Conservation (phyloP, 2,888 invertebrate genomes). For the Alentia gelatinosa region DNA sequence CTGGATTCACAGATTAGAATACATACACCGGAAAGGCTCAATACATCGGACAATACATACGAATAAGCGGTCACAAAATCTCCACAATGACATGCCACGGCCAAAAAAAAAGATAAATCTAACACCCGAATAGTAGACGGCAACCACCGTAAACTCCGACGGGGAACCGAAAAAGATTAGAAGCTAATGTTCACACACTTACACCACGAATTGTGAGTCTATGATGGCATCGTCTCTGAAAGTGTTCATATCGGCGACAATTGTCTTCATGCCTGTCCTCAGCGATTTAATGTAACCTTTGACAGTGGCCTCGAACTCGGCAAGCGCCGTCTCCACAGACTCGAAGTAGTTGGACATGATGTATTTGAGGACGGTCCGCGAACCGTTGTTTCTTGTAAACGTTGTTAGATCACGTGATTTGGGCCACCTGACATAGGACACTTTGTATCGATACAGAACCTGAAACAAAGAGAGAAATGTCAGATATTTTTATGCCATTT, state of each 20-base stretch:
- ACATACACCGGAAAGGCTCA: too few species aligned
- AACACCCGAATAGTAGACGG: too few species aligned
- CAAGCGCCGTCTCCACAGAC: background rate
- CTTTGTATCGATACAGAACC: background rate
- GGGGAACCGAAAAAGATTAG: too few species aligned
- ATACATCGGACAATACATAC: too few species aligned
- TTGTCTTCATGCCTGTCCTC: background rate
- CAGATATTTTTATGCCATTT: background rate
- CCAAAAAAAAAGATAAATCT: too few species aligned
- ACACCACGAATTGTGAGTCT: background rate
- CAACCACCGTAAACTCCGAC: too few species aligned
- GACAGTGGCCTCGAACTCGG: background rate
- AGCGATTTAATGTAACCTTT: background rate
- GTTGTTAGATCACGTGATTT: background rate
- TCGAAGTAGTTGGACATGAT: background rate
- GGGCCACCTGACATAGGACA: background rate
- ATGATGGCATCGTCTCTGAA: background rate
- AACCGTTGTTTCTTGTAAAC: background rate
- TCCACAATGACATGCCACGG: too few species aligned
- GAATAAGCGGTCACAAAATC: too few species aligned
- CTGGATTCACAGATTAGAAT: too few species aligned
- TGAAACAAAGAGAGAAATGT: background rate
- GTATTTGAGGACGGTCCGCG: background rate
- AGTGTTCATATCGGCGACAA: background rate
- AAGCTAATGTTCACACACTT: too few species aligned